These are phyloP conservation scores for Agrilus cyanescens DNA, from an alignment of 2,888 invertebrate species.

Conservation along the genomic window DNA sequence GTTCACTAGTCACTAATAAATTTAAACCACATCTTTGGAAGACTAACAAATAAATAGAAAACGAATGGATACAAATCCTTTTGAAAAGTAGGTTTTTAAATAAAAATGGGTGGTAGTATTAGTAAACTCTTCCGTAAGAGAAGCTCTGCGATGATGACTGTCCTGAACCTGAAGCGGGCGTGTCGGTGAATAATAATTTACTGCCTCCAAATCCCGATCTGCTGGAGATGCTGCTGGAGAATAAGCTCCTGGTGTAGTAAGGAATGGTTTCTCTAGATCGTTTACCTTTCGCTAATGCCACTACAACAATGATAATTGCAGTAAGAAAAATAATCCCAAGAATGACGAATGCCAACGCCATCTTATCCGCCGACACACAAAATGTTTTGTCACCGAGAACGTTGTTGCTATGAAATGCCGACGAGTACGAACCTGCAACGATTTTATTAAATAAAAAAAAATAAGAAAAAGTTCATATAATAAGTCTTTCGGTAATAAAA, in stretches of 20 bases:
- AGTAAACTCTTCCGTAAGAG: slow-evolving; percentile 18
- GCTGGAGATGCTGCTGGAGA: slow-evolving; percentile 47
- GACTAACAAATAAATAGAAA: too few relatives aligned
- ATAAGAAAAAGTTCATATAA: too few relatives aligned
- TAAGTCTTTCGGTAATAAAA: too few relatives aligned
- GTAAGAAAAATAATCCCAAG: slow-evolving; percentile 59
- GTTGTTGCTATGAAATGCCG: too few relatives aligned
- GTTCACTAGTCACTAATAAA: too few relatives aligned
- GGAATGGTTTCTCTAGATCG: slow-evolving; percentile 41
- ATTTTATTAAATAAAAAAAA: too few relatives aligned
- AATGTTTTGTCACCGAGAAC: slow-evolving; percentile 49
- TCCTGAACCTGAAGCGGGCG: slow-evolving; percentile 47
- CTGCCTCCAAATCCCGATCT: slow-evolving; percentile 49
- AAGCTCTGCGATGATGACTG: slow-evolving; percentile 26
- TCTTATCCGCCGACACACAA: slow-evolving; percentile 64
- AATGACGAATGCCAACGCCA: slow-evolving; percentile 63
- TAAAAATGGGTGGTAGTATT: neutral
- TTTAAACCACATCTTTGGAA: too few relatives aligned
- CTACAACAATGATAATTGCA: slow-evolving; percentile 58
- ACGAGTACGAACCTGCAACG: too few relatives aligned
- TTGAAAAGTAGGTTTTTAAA: too few relatives aligned
- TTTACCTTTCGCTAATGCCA: slow-evolving; percentile 51
- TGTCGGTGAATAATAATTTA: slow-evolving; percentile 47
- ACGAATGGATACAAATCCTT: too few relatives aligned
- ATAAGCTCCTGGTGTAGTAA: slow-evolving; percentile 50